Conservation (phyloP, 2,888 invertebrate species). For the Zygothrica quintamaculata region DNA sequence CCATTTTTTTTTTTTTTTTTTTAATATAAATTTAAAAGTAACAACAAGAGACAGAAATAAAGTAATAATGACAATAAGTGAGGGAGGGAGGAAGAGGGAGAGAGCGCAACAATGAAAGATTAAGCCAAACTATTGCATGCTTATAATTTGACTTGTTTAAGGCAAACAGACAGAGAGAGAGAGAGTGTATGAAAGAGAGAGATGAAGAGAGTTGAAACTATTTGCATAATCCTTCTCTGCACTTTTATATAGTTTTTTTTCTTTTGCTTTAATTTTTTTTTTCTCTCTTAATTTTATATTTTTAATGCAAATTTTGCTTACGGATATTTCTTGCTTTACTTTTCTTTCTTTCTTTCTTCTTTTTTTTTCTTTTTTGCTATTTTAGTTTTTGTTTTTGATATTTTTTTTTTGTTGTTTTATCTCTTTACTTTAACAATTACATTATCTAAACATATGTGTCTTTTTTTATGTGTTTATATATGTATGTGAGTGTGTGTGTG, state of each 20-base stretch:
- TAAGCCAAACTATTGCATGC: conserved; percentile 22
- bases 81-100: no score
- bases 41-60: conserved; percentile 1
- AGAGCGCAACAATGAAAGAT: conserved; percentile 20
- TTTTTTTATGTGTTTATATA: conserved; percentile 10
- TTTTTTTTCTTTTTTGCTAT: conserved; percentile 27
- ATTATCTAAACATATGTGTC: conserved; percentile 48
- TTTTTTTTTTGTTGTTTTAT: conserved; percentile 35
- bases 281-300: no score
- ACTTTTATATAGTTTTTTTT: background rate
- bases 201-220: conserved; percentile 6
- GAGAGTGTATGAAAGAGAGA: conserved; percentile 11
- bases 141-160: conserved; percentile 11
- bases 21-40: background rate
- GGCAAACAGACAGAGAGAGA: conserved; percentile 13
- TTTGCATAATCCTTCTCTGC: background rate
- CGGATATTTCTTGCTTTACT: background rate
- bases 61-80: conserved; percentile 4
- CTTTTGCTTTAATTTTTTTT: background rate
- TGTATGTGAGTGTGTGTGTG: conserved; percentile 12
- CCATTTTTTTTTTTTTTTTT: background rate
- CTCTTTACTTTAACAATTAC: conserved; percentile 54
- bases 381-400: conserved; percentile 32
- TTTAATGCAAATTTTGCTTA: background rate
- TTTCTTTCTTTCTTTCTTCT: conserved; percentile 35